phyloP scores from a whole-genome alignment of 2,113 vertebrate species.

The Holacanthus passer region DNA sequence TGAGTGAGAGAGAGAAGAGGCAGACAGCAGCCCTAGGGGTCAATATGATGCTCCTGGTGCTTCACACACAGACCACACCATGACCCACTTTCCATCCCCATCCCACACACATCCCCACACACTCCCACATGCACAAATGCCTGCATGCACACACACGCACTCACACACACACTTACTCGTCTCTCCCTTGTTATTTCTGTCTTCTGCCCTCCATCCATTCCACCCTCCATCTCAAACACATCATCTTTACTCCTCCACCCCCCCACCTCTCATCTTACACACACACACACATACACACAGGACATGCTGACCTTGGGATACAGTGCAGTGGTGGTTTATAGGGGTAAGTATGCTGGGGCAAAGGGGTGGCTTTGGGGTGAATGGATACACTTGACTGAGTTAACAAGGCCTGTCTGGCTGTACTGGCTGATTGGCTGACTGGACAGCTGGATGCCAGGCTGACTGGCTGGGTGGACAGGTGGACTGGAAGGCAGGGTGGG shows the following conservation, averaged over 20 bases:
- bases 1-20: conserved; percentile 45
- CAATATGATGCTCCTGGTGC: conserved; percentile 78
- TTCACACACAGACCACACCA: conserved; percentile 71
- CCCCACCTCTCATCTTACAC: conserved; percentile 32
- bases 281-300: conserved; percentile 29
- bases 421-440: conserved; percentile 55
- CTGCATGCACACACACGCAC: conserved; percentile 17
- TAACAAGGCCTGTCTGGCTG: conserved; percentile 70
- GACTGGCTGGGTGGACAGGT: conserved; percentile 59
- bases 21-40: conserved; percentile 77
- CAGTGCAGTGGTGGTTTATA: conserved; percentile 53
- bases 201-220: conserved; percentile 64
- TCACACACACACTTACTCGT: conserved; percentile 21
- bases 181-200: conserved; percentile 67
- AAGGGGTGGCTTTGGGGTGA: conserved; percentile 79
- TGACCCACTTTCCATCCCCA: conserved; percentile 77
- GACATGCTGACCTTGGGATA: conserved; percentile 76
- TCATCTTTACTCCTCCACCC: conserved; percentile 27
- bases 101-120: conserved; percentile 34
- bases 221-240: conserved; percentile 60
- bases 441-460: conserved; percentile 69
- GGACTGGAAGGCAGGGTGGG: conserved; percentile 56
- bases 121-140: conserved; percentile 23
- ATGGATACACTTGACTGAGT: conserved; percentile 79
- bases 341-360: conserved; percentile 66